Conservation (phyloP, 2,113 vertebrate genomes). For the Rhinopomastus cyanomelas region DNA sequence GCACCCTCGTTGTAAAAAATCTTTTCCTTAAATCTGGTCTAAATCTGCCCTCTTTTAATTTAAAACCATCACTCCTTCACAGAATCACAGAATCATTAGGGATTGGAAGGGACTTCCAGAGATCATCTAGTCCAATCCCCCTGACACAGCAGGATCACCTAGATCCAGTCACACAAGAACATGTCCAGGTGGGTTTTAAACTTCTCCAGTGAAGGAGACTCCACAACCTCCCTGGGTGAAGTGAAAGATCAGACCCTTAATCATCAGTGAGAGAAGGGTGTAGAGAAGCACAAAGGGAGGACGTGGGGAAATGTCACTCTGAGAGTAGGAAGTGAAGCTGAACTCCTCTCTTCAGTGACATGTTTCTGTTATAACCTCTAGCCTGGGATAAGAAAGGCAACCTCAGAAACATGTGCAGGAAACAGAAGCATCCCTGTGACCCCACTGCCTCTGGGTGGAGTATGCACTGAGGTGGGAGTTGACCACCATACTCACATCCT, state of each 20-base stretch:
- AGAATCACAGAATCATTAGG: no score
- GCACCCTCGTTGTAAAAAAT: not conserved
- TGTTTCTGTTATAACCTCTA: not conserved
- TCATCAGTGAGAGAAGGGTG: not conserved
- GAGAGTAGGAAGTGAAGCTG: not conserved
- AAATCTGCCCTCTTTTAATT: not conserved
- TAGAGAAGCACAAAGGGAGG: not conserved
- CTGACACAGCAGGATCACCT: no score
- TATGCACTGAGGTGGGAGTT: not conserved
- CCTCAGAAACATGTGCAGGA: not conserved
- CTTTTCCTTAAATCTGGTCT: not conserved
- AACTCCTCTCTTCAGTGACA: not conserved
- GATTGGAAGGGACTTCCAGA: no score
- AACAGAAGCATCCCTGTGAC: not conserved
- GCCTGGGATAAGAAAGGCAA: not conserved
- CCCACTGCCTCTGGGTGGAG: not conserved
- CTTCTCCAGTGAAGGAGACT: no score
- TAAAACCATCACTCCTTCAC: not conserved
- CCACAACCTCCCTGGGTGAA: no score
- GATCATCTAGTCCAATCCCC: no score
- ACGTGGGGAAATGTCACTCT: not conserved
- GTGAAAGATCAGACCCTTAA: no score
- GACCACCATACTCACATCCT: slow-evolving; percentile 80
- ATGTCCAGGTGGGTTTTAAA: no score
- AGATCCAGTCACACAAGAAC: no score